Evolutionary conservation across 2,888 invertebrate genomes (phyloP), one percentile per base, ranked within the genome.

Genomic region (Onthophagus sagittarius): DNA sequence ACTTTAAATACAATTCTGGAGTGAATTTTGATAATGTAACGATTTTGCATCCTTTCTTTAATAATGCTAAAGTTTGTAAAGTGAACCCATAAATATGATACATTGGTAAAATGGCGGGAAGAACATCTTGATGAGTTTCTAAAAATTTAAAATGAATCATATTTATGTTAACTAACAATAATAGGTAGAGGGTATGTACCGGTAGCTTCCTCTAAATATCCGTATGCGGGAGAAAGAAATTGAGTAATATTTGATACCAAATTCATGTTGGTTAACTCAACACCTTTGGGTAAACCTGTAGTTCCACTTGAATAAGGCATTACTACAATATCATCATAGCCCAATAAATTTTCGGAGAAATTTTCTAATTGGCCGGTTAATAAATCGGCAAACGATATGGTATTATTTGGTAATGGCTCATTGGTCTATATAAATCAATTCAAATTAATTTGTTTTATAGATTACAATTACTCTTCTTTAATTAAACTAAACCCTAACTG

Each of bases 231-330:
- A 2, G 72, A 65, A n/a, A 7, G 39, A 53, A 77, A 32, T 72
- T 85, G 87, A 13, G 79, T 81, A 6, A 87, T 84, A 78, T 91
- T 90, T 0, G 89, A 82, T 32, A 89, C 78, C 0, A 91, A 76
- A 83, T 90, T 90, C 39, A 80, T 84, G 82, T 92, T 90, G 0
- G 90, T 88, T 0, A 93, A 85, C 79, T 89, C 87, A 0, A 94
- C 93, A 1, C 93, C 93, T 86, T 94, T 94, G 0, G 94, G 92
- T 71, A 92, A 76, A 0, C 96, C 96, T 0, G 95, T 96, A 0
- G 96, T 96, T 0, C 94, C 94, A 82, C 95, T 95, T 1, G 95
- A 95, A 84, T 93, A 96, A 0, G 94, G 95, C 80, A 96, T 85
- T 33, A 93, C 84, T 0, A 89, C 89, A 5, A 91, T 82, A 78